phyloP scores from a whole-genome alignment of 1,140 invertebrate genomes.

The Dysdera silvatica region DNA sequence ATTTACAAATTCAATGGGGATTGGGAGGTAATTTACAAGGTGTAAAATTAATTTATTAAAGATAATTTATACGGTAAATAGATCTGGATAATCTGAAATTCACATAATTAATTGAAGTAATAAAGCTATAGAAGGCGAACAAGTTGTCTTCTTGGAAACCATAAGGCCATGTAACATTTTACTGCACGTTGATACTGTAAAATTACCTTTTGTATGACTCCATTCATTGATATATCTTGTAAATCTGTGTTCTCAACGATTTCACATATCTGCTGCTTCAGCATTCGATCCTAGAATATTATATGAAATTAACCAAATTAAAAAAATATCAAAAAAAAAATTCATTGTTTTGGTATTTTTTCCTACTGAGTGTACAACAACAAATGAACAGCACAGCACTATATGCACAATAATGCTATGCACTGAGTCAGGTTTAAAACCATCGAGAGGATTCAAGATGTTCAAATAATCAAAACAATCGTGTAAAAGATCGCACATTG shows the following conservation, averaged over 20 bases:
- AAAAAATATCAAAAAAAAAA: no score
- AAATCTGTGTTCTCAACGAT: constrained; percentile 20
- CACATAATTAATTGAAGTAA: background rate
- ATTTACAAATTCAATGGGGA: background rate
- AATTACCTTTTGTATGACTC: constrained; percentile 23
- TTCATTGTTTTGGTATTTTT: no score
- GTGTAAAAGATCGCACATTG: no score
- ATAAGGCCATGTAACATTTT: background rate
- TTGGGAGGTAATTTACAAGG: background rate
- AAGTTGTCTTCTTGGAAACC: background rate
- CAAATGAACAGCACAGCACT: no score
- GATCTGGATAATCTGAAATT: background rate
- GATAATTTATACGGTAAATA: background rate
- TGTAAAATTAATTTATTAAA: background rate
- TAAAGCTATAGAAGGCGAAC: background rate
- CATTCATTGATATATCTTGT: constrained; percentile 21
- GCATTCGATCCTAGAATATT: constrained; percentile 18
- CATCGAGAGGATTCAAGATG: no score
- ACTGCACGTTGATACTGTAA: background rate
- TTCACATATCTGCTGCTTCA: constrained; percentile 14
- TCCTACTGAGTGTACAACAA: no score
- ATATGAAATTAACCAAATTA: no score
- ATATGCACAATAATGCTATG: no score
- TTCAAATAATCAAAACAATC: no score
- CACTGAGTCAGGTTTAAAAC: no score